Base-by-base conservation (phyloP, 1,140 invertebrate species). In the Brachionus plicatilis region DNA sequence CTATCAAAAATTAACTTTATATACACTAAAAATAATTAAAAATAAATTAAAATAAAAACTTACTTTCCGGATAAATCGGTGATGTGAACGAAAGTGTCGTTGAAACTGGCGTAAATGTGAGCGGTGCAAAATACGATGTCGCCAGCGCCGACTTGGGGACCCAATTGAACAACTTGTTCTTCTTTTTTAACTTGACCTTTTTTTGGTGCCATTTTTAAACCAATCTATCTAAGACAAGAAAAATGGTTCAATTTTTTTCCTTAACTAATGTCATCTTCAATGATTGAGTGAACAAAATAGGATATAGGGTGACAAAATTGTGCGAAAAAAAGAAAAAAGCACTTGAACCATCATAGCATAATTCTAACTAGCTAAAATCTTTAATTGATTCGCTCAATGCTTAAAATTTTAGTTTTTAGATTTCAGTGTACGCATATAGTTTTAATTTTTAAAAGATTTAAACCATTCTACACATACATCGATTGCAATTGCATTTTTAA, bases 51-150 rank as follows among this genome's bases (percentile, higher is more conserved):
- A 60, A 60, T 41, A 24, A 33, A 68, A 66, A 87, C 88, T 89
- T 91, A 93, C 93, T 92, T 94, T 86, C 98, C 98, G 85, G 97
- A 99, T 86, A 99, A 92, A 92, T 99, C 98, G 3, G 98, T 99
- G 47, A 99, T 96, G 91, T 99, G 98, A 7, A 99, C 98, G 89
- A 99, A 99, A 56, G 98, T 99, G 89, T 99, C 98, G 89, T 99
- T 99, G 92, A 99, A 99, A 86, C 95, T 97, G 85, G 98, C 98
- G 90, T 96, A 99, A 88, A 99, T 99, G 90, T 99, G 98, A 79
- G 97, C 97, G 7, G 99, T 97, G 75, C 97, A 98, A 90, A 99
- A 99, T 65, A 99, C 96, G 87, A 94, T 94, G 91, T 99, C 97
- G 83, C 97, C 97, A 88, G 98, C 96, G 85, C 95, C 93, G 37